phyloP scores from a whole-genome alignment of 1,140 invertebrate genomes.

The Drosophila asahinai region DNA sequence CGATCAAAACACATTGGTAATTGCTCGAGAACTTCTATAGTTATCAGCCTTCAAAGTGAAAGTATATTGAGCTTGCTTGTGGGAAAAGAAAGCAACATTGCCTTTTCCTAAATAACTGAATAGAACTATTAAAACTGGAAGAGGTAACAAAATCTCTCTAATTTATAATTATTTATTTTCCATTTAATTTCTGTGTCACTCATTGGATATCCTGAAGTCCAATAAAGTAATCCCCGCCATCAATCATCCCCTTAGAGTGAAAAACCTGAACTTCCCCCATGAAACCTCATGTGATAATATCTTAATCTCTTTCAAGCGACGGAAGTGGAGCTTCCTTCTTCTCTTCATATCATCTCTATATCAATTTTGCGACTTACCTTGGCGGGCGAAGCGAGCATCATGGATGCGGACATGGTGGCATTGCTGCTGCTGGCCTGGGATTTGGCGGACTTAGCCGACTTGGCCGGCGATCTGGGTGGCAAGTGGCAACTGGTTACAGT shows the following conservation, averaged over 20 bases:
- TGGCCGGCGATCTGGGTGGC: constrained; percentile 74
- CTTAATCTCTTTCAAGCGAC: constrained; percentile 5
- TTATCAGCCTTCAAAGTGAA: not conserved
- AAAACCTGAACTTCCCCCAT: not conserved
- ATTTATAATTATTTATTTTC: too few species aligned
- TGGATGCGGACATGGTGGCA: constrained; percentile 66
- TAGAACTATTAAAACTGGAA: not conserved
- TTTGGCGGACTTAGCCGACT: constrained; percentile 62
- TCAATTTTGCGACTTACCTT: constrained; percentile 61
- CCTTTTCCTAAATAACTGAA: not conserved
- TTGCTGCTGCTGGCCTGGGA: constrained; percentile 76
- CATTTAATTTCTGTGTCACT: too few species aligned
- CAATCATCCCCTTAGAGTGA: not conserved
- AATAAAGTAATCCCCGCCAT: not conserved
- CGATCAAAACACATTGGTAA: not conserved
- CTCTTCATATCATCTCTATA: not conserved
- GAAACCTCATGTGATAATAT: constrained; percentile 2
- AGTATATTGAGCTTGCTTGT: not conserved
- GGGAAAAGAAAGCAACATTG: not conserved
- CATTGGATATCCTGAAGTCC: not conserved
- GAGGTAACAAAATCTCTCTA: not conserved
- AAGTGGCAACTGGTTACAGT: constrained; percentile 54
- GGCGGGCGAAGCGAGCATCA: constrained; percentile 45
- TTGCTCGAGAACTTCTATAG: not conserved
- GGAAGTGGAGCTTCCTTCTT: constrained; percentile 25